These are phyloP conservation scores for Stegophylla sp. DNA, from an alignment of 2,888 invertebrate genomes.

Conservation along the genomic window DNA sequence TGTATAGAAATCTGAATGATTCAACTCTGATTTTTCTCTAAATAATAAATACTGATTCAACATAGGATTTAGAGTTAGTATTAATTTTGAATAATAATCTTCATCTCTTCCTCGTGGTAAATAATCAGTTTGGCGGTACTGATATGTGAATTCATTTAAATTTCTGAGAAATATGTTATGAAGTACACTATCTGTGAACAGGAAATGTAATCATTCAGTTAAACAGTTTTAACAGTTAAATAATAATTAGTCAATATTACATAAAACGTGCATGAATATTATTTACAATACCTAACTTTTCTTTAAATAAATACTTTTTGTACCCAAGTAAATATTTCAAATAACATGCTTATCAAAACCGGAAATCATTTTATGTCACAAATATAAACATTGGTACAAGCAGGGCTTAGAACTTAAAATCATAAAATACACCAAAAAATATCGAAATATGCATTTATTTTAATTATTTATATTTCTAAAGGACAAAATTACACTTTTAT, in stretches of 20 bases:
- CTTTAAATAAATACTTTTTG: no score
- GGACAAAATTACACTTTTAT: no score
- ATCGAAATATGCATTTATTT: no score
- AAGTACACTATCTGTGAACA: constrained; percentile 44
- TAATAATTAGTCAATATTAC: neutral
- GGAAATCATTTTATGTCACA: constrained; percentile 17
- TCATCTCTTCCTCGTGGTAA: constrained; percentile 6
- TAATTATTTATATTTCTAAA: no score
- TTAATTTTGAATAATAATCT: constrained; percentile 42
- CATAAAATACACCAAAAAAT: no score
- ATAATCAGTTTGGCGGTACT: constrained; percentile 35
- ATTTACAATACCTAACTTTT: neutral
- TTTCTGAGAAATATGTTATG: constrained; percentile 41
- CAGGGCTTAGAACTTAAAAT: no score
- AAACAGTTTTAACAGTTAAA: neutral
- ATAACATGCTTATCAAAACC: constrained; percentile 5
- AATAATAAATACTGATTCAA: constrained; percentile 21
- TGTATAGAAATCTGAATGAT: neutral
- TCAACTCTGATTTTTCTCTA: constrained; percentile 38
- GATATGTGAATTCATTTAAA: constrained; percentile 11
- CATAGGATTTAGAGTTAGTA: neutral
- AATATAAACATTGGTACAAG: constrained; percentile 37
- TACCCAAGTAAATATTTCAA: neutral
- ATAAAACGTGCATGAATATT: neutral
- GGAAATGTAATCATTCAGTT: constrained; percentile 26